phyloP scores from a whole-genome alignment of 2,113 vertebrate genomes.

The Xerus inauris region DNA sequence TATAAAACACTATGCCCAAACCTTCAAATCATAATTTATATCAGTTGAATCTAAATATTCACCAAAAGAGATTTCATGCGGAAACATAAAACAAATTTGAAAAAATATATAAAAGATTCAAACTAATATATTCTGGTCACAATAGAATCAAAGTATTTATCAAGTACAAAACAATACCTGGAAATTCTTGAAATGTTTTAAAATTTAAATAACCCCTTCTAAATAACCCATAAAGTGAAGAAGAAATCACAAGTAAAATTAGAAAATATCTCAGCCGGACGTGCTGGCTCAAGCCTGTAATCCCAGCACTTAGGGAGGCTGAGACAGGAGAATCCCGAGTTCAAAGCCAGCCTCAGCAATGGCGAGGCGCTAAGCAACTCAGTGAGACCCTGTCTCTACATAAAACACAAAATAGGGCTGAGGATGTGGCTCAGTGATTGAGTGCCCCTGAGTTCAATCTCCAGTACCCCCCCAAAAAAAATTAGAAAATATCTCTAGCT shows the following conservation, averaged over 20 bases:
- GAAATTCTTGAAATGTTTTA: conserved; percentile 1
- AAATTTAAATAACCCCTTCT: not conserved
- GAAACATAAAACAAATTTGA: not conserved
- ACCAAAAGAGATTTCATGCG: not conserved
- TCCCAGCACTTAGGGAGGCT: too few relatives aligned
- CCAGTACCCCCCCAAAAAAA: too few relatives aligned
- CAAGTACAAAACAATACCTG: not conserved
- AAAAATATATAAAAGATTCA: conserved; percentile 20
- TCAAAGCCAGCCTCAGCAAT: too few relatives aligned
- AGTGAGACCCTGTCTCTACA: too few relatives aligned
- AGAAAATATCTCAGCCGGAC: conserved; percentile 35
- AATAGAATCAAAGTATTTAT: conserved; percentile 20
- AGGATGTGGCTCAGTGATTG: too few relatives aligned
- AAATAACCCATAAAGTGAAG: not conserved
- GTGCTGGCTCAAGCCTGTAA: too few relatives aligned
- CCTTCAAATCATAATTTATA: conserved; percentile 16
- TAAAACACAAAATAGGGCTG: too few relatives aligned
- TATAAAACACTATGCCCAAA: conserved; percentile 16
- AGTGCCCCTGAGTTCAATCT: too few relatives aligned
- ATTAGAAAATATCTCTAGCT: conserved; percentile 20
- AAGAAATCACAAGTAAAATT: not conserved
- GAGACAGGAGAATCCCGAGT: too few relatives aligned
- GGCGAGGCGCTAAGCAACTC: too few relatives aligned
- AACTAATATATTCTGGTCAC: conserved; percentile 31
- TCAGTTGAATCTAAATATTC: not conserved